A percentile compares a stretch with the other conserved stretches of the same genome.
These are phyloP conservation scores for Gallinago stenura DNA, from an alignment of 2,797 vertebrate genomes.

Conservation along the genomic window DNA sequence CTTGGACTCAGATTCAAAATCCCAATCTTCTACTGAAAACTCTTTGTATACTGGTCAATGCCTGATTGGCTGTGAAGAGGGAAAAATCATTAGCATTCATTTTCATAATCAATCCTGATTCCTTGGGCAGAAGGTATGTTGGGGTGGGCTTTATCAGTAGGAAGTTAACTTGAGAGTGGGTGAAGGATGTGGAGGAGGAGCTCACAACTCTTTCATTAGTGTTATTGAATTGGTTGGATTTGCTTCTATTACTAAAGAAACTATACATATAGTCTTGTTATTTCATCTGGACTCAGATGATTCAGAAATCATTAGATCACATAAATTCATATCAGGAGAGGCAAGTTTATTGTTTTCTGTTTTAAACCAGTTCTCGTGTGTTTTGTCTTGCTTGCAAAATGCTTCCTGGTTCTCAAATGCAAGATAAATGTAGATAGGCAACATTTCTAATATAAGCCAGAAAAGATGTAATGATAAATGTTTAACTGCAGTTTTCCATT, in stretches of 20 bases:
- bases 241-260: background rate
- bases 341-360: background rate
- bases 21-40: background rate
- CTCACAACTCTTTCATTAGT: background rate
- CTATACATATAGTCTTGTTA: background rate
- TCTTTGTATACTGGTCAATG: background rate
- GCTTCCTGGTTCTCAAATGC: background rate
- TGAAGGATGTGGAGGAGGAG: background rate
- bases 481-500: background rate
- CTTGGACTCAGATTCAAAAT: background rate
- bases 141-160: background rate
- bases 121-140: background rate
- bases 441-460: background rate
- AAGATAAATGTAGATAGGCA: background rate
- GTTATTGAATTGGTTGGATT: background rate
- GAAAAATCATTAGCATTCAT: background rate
- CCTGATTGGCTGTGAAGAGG: background rate
- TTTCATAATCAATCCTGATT: background rate
- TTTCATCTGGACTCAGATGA: background rate
- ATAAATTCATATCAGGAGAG: background rate
- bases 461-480: background rate
- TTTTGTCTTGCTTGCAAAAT: conserved; percentile 22
- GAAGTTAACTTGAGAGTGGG: background rate
- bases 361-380: background rate
- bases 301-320: background rate